Evolutionary conservation across 2,113 vertebrate genomes (phyloP).

Genomic region (Galeopterus variegatus): DNA sequence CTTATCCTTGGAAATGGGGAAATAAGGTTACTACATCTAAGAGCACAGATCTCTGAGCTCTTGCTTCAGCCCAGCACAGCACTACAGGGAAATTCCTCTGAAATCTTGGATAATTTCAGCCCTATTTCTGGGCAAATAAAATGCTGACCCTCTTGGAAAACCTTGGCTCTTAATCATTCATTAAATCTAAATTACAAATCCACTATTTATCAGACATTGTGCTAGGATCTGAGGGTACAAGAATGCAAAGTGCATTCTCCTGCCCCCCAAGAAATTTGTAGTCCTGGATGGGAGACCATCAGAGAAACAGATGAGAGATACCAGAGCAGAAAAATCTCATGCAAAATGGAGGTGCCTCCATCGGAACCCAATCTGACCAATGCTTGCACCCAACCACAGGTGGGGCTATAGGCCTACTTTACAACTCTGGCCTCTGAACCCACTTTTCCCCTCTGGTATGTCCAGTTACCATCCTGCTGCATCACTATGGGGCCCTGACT

Average conservation of each 20-base stretch:
- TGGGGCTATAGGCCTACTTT: too few species aligned
- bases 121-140: not conserved
- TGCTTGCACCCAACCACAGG: not conserved
- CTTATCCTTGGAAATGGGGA: not conserved
- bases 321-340: not conserved
- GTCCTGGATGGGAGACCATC: not conserved
- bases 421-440: not conserved
- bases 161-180: not conserved
- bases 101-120: conserved; percentile 31
- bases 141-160: conserved; percentile 20
- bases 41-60: not conserved
- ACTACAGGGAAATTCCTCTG: not conserved
- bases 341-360: not conserved
- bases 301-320: not conserved
- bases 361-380: not conserved
- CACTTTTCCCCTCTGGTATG: not conserved
- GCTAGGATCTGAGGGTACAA: not conserved
- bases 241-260: not conserved
- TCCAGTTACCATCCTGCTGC: not conserved
- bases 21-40: not conserved
- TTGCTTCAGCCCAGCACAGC: not conserved
- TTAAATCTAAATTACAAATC: conserved; percentile 60
- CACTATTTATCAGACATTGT: not conserved
- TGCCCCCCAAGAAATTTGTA: not conserved
- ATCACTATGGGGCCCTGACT: not conserved